These are phyloP conservation scores for Botia almorhae DNA, from an alignment of 2,797 vertebrate genomes.

Conservation along the genomic window DNA sequence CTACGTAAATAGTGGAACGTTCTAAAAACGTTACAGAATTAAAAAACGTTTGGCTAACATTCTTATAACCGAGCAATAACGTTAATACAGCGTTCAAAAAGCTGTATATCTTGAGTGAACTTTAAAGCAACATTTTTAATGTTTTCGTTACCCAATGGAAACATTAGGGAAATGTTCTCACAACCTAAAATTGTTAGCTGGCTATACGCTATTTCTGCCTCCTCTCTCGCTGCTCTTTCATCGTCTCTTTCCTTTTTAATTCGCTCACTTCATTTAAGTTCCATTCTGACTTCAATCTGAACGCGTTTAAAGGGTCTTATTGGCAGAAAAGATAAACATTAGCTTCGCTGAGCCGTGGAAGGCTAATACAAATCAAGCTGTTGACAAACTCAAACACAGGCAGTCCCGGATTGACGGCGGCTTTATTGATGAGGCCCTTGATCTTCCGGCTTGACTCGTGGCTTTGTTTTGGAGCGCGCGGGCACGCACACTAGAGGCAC, in stretches of 20 bases:
- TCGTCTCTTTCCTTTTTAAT: slow-evolving; percentile 22
- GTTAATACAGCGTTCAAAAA: too few relatives aligned
- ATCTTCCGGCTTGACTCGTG: slow-evolving; percentile 46
- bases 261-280: slow-evolving; percentile 45
- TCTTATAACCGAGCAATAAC: too few relatives aligned
- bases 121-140: too few relatives aligned
- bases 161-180: too few relatives aligned
- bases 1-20: too few relatives aligned
- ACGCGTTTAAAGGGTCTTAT: slow-evolving; percentile 42
- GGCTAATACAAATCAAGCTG: slow-evolving; percentile 47
- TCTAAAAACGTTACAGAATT: too few relatives aligned
- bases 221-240: slow-evolving; percentile 6
- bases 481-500: not conserved
- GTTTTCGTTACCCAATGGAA: too few relatives aligned
- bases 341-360: slow-evolving; percentile 9
- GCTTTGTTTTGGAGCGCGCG: slow-evolving; percentile 1
- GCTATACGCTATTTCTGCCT: not conserved
- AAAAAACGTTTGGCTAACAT: too few relatives aligned
- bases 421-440: slow-evolving; percentile 33
- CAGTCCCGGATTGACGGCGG: slow-evolving; percentile 34
- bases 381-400: slow-evolving; percentile 41
- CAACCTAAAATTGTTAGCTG: too few relatives aligned
- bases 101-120: too few relatives aligned
- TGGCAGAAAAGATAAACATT: slow-evolving; percentile 50
- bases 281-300: slow-evolving; percentile 49